Evolutionary conservation across 1,140 invertebrate genomes (phyloP), one percentile per base, ranked within the genome.

Genomic region (Patella vulgata): DNA sequence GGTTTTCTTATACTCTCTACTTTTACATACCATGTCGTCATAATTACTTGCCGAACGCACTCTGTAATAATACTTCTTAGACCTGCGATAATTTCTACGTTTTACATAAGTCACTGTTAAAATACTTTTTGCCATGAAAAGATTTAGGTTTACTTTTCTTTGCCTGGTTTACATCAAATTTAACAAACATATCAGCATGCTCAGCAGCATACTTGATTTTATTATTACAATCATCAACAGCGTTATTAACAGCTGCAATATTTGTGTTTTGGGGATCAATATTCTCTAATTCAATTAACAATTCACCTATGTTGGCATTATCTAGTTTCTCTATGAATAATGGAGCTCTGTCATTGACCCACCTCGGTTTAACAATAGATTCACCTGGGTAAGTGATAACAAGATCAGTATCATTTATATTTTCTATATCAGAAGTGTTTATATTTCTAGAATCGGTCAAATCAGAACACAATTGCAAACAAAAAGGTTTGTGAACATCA

Each of bases 61-160:
- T 40, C 52, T 39, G 12, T 42, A 42, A 54, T 54, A 23, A 40
- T 54, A 54, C 12, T 54, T 54, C 27, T 54, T 54, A n/a, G 52
- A 36, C 50, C 11, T 36, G 33, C 5, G 5, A 14, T 36, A 8
- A 3, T 14, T 17, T 14, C 3, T 21, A 50, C 28, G 28, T 17
- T 28, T 28, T 36, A 36, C 33, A 36, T 36, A 36, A 36, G 25
- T 50, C 28, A 50, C 47, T 23, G 17, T 50, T 50, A 17, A 50
- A 23, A 50, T 50, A 50, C 4, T 28, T 27, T 12, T 50, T 28
- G 28, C 47, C 9, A 50, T 50, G 21, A 50, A 23, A 12, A 50
- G 25, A 50, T 50, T 30, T 50, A 27, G 25, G 25, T 8, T 30
- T 50, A 50, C 47, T 6, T 27, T 25, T 25, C 28, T 30, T 50